Evolutionary conservation across 2,113 vertebrate genomes (phyloP), one percentile per base, ranked within the genome.

Genomic region (Nicator chloris): DNA sequence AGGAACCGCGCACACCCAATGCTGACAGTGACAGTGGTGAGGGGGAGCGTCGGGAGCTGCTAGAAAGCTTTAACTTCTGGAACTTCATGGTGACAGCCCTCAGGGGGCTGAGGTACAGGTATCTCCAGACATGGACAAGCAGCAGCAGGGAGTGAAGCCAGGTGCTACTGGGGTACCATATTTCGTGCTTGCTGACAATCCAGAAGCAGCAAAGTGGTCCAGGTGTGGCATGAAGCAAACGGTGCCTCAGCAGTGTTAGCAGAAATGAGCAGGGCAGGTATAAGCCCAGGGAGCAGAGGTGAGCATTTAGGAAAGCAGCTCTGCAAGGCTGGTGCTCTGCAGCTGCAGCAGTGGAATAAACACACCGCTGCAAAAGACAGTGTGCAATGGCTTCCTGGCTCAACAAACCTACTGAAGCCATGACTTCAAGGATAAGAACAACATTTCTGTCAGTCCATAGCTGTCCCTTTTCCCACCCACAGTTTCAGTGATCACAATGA

Each of bases 51-150:
- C 42, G 59, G 39, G 21, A 86, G n/a, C 20, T 44, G 23, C 35
- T 50, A 23, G 33, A 77, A 66, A 66, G 11, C 18, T 82, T 69
- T 42, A 30, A 28, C 13, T 79, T 72, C 31, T 10, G 63, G 33
- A 80, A 60, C 4, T 44, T 54, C 35, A 7, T 1, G 13, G 13
- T 24, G 30, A 23, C 44, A 65, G 33, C 9, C 15, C 8, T 35
- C 2, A 1, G 3, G 27, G n/a, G 63, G 35, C 18, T 11, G 39
- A 17, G 31, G 31, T 60, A 8, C 13, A 6, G 24, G 0, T 60
- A 11, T 61, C 33, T 85, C 50, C 0, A 0, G 33, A 45, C 7
- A 22, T 2, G 23, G 40, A 61, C 5, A 56, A 30, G n/a, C 20
- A 78, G 42, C 24, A 70, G 28, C 47, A 82, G n/a, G 18, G 28